Conservation (phyloP, 1,140 invertebrate genomes). For the Drosophila parabipectinata region DNA sequence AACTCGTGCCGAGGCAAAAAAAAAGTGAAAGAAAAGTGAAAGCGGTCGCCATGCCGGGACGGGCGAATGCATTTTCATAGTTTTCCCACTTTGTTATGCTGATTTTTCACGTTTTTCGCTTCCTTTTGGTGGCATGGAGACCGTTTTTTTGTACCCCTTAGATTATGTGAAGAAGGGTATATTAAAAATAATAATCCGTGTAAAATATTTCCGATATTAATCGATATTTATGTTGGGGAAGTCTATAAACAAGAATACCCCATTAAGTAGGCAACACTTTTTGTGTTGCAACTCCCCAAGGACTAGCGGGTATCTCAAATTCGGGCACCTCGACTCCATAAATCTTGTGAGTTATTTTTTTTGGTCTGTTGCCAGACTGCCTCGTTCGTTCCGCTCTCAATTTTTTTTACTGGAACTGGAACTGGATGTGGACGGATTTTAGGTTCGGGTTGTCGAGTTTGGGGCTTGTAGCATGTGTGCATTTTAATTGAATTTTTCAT, state of each 20-base stretch:
- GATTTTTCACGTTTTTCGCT: constrained; percentile 66
- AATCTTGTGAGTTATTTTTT: constrained; percentile 24
- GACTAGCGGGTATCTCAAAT: not conserved
- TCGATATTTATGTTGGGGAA: too few relatives aligned
- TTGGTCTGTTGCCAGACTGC: constrained; percentile 26
- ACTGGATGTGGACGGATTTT: constrained; percentile 32
- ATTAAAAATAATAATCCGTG: not conserved
- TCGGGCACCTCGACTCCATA: not conserved
- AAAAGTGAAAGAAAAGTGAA: constrained; percentile 31
- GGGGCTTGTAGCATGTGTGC: constrained; percentile 53
- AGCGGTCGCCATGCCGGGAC: constrained; percentile 42
- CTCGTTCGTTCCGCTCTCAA: constrained; percentile 62
- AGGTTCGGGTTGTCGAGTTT: constrained; percentile 13
- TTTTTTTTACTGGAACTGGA: constrained; percentile 48
- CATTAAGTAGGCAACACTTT: not conserved
- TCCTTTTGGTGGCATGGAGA: constrained; percentile 12
- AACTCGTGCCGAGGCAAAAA: not conserved
- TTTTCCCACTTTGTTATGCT: constrained; percentile 73
- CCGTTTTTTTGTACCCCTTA: constrained; percentile 9
- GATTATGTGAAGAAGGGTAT: not conserved
- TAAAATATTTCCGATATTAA: not conserved
- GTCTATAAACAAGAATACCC: not conserved
- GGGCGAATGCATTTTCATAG: constrained; percentile 64
- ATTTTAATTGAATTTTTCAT: constrained; percentile 82
- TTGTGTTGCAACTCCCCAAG: not conserved